Percentiles rank a stretch among this genome's conserved stretches.
phyloP scores from a whole-genome alignment of 2,888 invertebrate species.

The Thera britannica region DNA sequence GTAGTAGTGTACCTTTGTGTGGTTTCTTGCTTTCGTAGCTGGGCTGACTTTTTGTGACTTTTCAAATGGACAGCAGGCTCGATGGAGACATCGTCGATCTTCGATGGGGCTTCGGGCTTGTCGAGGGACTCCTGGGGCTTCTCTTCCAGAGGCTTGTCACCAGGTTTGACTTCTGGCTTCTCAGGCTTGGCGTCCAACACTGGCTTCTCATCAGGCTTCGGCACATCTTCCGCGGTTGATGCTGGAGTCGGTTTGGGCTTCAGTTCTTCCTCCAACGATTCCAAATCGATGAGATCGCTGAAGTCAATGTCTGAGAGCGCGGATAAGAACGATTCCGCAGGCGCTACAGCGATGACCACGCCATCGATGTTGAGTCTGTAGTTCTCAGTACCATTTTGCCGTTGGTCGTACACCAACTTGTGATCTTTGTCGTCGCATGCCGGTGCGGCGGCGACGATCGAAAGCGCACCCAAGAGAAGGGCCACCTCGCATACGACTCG shows the following conservation, averaged over 20 bases:
- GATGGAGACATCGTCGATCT: slow-evolving; percentile 32
- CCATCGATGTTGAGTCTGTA: slow-evolving; percentile 88
- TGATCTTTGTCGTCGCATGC: slow-evolving; percentile 50
- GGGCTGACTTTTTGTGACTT: slow-evolving; percentile 63
- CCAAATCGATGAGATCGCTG: slow-evolving; percentile 66
- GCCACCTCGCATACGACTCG: slow-evolving; percentile 72
- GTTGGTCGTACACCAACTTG: slow-evolving; percentile 85
- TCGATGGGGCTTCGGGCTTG: slow-evolving; percentile 33
- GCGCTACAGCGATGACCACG: slow-evolving; percentile 87
- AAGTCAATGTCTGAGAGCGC: slow-evolving; percentile 80
- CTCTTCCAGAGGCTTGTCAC: slow-evolving; percentile 31
- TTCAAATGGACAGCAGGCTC: slow-evolving; percentile 47
- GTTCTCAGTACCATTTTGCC: slow-evolving; percentile 92
- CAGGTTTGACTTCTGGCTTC: slow-evolving; percentile 40
- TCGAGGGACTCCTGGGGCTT: slow-evolving; percentile 32
- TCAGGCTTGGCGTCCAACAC: slow-evolving; percentile 32
- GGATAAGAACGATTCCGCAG: slow-evolving; percentile 85
- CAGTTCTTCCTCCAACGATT: slow-evolving; percentile 56
- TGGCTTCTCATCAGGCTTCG: slow-evolving; percentile 37
- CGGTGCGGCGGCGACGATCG: slow-evolving; percentile 51
- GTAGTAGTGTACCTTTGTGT: slow-evolving; percentile 63
- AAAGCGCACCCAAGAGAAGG: slow-evolving; percentile 51
- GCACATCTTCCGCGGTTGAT: slow-evolving; percentile 29
- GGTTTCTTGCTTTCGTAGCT: slow-evolving; percentile 68
- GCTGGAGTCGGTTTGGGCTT: slow-evolving; percentile 49